phyloP scores from a whole-genome alignment of 2,888 invertebrate genomes.

The Laspeyria flexula region DNA sequence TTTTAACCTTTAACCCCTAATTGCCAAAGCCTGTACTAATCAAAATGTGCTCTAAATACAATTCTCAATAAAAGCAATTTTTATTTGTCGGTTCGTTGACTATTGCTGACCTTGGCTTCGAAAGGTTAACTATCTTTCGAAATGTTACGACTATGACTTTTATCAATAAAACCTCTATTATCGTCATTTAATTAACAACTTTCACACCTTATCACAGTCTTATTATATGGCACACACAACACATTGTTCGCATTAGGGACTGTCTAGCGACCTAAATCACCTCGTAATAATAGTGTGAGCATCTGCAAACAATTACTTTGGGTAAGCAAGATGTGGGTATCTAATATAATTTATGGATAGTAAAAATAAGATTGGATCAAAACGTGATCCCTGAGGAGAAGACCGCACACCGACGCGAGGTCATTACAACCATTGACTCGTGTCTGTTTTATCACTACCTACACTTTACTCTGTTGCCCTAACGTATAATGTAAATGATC shows the following conservation, averaged over 20 bases:
- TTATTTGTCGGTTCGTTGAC: too few relatives aligned
- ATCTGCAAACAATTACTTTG: conserved; percentile 44
- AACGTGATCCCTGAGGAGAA: conserved; percentile 52
- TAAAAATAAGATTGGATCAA: conserved; percentile 62
- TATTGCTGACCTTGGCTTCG: too few relatives aligned
- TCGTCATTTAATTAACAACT: background rate
- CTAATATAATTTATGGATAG: conserved; percentile 54
- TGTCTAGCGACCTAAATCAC: conserved; percentile 26
- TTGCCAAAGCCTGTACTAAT: too few relatives aligned
- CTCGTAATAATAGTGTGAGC: conserved; percentile 31
- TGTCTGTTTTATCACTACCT: conserved; percentile 56
- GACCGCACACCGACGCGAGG: conserved; percentile 51
- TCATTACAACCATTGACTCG: conserved; percentile 58
- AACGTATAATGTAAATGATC: conserved; percentile 40
- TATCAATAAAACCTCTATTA: background rate
- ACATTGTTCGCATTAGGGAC: conserved; percentile 4
- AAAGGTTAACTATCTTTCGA: too few relatives aligned
- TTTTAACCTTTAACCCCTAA: too few relatives aligned
- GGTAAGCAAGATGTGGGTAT: conserved; percentile 37
- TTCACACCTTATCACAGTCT: background rate
- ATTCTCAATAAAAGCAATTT: too few relatives aligned
- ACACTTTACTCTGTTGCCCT: conserved; percentile 40
- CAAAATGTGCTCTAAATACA: too few relatives aligned
- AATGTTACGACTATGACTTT: too few relatives aligned
- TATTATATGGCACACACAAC: background rate